Conservation (phyloP, 1,140 invertebrate genomes). For the Drosophila nikananu region DNA sequence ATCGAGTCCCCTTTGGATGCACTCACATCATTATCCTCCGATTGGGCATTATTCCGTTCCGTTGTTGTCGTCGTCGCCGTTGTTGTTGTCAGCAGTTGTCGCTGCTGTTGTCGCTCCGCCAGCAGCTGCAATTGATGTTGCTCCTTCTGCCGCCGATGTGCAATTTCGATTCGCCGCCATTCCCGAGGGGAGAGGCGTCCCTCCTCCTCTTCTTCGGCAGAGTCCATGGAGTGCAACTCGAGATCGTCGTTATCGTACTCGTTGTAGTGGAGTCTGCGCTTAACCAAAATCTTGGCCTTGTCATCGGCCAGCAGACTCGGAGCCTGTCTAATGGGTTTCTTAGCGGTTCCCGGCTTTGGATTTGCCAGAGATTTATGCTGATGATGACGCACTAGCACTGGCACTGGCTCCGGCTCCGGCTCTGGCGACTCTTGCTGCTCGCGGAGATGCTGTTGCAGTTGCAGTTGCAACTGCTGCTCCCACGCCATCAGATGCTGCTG, state of each 20-base stretch:
- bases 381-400: slow-evolving; percentile 51
- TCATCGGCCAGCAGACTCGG: slow-evolving; percentile 24
- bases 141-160: slow-evolving; percentile 53
- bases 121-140: slow-evolving; percentile 43
- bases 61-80: slow-evolving; percentile 11
- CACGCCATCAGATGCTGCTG: slow-evolving; percentile 53
- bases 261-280: slow-evolving; percentile 31
- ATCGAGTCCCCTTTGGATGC: slow-evolving; percentile 18
- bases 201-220: neutral
- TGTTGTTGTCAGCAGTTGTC: slow-evolving; percentile 35
- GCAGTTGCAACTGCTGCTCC: slow-evolving; percentile 38
- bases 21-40: slow-evolving; percentile 51
- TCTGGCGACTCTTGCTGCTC: slow-evolving; percentile 17
- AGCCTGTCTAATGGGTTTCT: slow-evolving; percentile 40
- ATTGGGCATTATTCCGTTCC: slow-evolving; percentile 36
- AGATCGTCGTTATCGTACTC: slow-evolving; percentile 50
- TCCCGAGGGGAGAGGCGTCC: slow-evolving; percentile 16
- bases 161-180: slow-evolving; percentile 41
- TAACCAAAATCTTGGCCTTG: slow-evolving; percentile 41
- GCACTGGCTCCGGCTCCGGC: neutral
- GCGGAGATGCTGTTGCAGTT: slow-evolving; percentile 31
- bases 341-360: slow-evolving; percentile 17
- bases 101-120: slow-evolving; percentile 32
- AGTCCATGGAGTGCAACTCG: slow-evolving; percentile 27
- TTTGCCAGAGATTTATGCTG: slow-evolving; percentile 65